Conservation (phyloP, 1,140 invertebrate species). For the Eriosoma lanigerum region DNA sequence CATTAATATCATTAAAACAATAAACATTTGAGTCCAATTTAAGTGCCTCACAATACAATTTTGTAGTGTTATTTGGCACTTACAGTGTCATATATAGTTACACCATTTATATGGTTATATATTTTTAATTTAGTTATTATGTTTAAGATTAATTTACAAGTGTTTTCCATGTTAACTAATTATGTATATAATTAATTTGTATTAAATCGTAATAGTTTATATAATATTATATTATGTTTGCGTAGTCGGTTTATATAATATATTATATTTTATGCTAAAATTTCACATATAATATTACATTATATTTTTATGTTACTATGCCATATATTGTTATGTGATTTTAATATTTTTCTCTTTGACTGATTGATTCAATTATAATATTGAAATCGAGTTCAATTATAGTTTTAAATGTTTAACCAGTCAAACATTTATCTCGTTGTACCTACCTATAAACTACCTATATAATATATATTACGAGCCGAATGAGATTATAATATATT, state of each 20-base stretch:
- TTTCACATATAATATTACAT: neutral
- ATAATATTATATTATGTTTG: neutral
- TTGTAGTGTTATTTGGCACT: neutral
- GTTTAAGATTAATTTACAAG: neutral
- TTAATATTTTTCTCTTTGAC: neutral
- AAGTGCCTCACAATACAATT: slow-evolving; percentile 34
- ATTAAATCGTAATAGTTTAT: slow-evolving; percentile 16
- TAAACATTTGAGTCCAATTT: slow-evolving; percentile 31
- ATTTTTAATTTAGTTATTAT: neutral
- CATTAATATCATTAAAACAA: slow-evolving; percentile 20
- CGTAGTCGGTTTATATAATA: neutral
- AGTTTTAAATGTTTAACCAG: neutral
- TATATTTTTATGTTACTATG: neutral
- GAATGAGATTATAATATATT: neutral
- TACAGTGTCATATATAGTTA: neutral
- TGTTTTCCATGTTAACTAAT: slow-evolving; percentile 27
- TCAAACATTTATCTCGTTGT: too few species aligned
- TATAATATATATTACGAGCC: too few species aligned
- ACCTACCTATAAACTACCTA: too few species aligned
- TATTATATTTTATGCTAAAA: neutral
- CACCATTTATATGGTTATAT: neutral
- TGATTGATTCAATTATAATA: neutral
- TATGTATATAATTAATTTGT: slow-evolving; percentile 36
- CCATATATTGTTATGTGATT: neutral
- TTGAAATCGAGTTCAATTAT: neutral